Base-by-base conservation (phyloP, 2,113 vertebrate species). In the Cromileptes altivelis region DNA sequence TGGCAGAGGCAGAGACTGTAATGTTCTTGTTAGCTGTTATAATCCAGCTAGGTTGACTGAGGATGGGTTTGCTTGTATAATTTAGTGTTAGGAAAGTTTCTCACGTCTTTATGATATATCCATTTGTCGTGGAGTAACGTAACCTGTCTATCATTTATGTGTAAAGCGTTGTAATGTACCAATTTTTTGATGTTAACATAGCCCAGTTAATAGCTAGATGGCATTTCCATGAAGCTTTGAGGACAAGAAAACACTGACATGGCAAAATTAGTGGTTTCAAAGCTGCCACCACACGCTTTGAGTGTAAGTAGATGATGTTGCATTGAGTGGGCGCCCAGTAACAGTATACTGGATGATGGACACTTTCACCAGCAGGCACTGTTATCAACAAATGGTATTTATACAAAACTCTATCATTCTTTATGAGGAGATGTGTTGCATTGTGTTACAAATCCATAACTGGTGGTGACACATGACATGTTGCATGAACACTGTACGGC, bases 271-370 rank as follows among this genome's bases (percentile, higher is more conserved):
- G 50, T 47, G 61, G 27, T 72, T 78, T 78, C 49, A 74, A 6
- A 79, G 14, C n/a, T 63, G 19, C 72, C 70, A 64, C 27, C 61
- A 57, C 60, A 50, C 25, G n/a, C 40, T 60, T 40, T 55, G 12
- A 76, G 47, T 69, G 47, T 33, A 62, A 2, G 18, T 72, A 23
- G 25, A 71, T 70, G 37, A 17, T 53, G 83, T 75, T 75, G 49
- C 50, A 42, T 71, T 12, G 30, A 23, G 49, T 82, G 30, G 7
- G 74, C 8, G 15, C 6, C 37, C 14, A 37, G 50, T 18, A 52
- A 23, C 19, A 55, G 27, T 52, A 21, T 55, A 21, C 11, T 52
- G 14, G 2, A n/a, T 52, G 18, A 57, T 78, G 56, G 75, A 2
- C 60, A 49, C 21, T 57, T 1, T 72, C 13, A 77, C 27, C 27